Percentiles rank a stretch among this genome's conserved stretches.
Evolutionary conservation across 2,888 invertebrate species (phyloP).

Genomic region (Deilephila porcellus): DNA sequence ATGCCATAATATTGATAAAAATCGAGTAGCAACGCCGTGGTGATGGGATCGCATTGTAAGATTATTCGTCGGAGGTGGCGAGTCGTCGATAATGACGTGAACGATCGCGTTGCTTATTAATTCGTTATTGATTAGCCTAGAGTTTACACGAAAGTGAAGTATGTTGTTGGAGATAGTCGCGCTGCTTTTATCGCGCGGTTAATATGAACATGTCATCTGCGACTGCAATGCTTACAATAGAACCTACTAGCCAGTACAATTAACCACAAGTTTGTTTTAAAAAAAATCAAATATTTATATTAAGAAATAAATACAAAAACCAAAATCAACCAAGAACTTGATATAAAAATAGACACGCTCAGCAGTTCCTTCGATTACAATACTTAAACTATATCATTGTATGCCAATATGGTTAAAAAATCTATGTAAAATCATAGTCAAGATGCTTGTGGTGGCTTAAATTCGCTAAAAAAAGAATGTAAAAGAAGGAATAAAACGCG

Average conservation of each 20-base stretch:
- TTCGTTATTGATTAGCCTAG: neutral
- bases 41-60: neutral
- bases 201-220: neutral
- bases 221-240: neutral
- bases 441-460: neutral
- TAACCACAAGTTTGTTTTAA: neutral
- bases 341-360: slow-evolving; percentile 3
- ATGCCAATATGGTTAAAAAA: neutral
- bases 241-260: neutral
- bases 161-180: neutral
- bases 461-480: slow-evolving; percentile 19
- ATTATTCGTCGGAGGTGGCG: neutral
- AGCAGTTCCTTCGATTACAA: neutral
- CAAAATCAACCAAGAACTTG: slow-evolving; percentile 11
- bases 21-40: neutral
- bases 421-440: neutral
- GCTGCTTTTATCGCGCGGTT: neutral
- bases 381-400: neutral
- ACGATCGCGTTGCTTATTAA: neutral
- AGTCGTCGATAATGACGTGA: neutral
- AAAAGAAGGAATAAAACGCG: slow-evolving; percentile 21
- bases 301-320: neutral
- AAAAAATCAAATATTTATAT: neutral
- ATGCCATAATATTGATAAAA: neutral
- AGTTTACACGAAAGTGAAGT: neutral